Base-by-base conservation (phyloP, 2,888 invertebrate species). In the Hydroisotoma schaefferi region DNA sequence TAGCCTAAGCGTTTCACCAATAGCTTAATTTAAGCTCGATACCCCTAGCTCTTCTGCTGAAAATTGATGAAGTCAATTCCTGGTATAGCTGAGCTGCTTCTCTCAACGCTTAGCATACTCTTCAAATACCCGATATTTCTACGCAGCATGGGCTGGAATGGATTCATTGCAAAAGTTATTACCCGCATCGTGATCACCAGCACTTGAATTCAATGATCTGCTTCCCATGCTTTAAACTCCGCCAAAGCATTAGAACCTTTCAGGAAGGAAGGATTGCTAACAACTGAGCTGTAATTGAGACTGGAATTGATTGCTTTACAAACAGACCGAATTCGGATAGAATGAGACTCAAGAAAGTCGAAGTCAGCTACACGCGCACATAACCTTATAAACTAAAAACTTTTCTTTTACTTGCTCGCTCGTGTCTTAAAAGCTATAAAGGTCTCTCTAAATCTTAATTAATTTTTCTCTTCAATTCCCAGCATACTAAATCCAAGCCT, bases 1-100 rank as follows among this genome's bases (percentile, higher is more conserved):
- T 67, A 57, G 63, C 46, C 28, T 5, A 40, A 15, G n/a, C 40
- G n/a, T 20, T 40, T 18, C 15, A 40, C n/a, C n/a, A n/a, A n/a
- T n/a, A n/a, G n/a, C n/a, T n/a, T n/a, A n/a, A n/a, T n/a, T n/a
- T n/a, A n/a, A n/a, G n/a, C n/a, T n/a, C n/a, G n/a, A n/a, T n/a
- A n/a, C n/a, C n/a, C n/a, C n/a, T n/a, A n/a, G n/a, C n/a, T n/a
- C n/a, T n/a, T n/a, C n/a, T 40, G 20, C 40, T 40, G n/a, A 15
- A 15, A 40, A 40, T 40, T 18, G n/a, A 5, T 20, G 20, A 33
- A 33, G 20, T 15, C 40, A 15, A 18, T 33, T 33, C 33, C 33
- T 33, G 33, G 15, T 33, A 33, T 33, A 33, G 15, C 8, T 33
- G 33, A 10, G 33, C 33, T 33, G 6, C 33, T 10, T 6, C 15